These are phyloP conservation scores for Caenorhabditis doughertyi DNA, from an alignment of 2,888 invertebrate species.

Conservation along the genomic window DNA sequence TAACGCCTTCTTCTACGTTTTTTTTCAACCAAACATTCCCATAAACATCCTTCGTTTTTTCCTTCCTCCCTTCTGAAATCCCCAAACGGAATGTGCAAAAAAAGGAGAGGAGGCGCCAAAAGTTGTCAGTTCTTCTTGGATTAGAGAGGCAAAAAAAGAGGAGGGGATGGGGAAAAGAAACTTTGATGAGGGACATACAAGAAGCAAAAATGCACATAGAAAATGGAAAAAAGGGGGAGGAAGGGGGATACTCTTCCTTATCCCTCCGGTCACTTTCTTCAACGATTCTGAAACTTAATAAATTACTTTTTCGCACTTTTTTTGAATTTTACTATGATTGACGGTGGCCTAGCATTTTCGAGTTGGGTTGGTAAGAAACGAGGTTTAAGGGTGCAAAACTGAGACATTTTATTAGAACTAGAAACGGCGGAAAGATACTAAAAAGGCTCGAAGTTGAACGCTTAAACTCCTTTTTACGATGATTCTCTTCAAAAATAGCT, in stretches of 20 bases:
- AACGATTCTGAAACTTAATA: conserved; percentile 37
- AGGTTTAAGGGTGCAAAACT: too few relatives aligned
- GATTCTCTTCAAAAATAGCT: too few relatives aligned
- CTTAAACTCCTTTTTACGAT: too few relatives aligned
- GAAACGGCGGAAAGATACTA: too few relatives aligned
- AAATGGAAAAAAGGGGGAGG: neutral
- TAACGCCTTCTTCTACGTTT: neutral
- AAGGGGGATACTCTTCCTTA: neutral
- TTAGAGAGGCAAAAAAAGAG: conserved; percentile 4
- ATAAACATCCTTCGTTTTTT: neutral
- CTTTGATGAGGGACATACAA: conserved; percentile 16
- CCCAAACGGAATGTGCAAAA: conserved; percentile 18
- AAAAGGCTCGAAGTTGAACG: too few relatives aligned
- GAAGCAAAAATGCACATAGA: neutral
- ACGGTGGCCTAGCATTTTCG: too few relatives aligned
- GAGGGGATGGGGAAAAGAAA: neutral
- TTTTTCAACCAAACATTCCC: neutral
- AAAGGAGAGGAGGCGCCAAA: conserved; percentile 15
- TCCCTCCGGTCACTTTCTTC: conserved; percentile 14
- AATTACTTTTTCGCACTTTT: conserved; percentile 65
- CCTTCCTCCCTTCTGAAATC: conserved; percentile 11
- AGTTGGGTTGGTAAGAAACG: too few relatives aligned
- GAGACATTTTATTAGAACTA: too few relatives aligned
- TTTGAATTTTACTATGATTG: neutral
- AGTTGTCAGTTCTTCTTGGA: conserved; percentile 37